Base-by-base conservation (phyloP, 1,140 invertebrate species). In the Ceratina calcarata region DNA sequence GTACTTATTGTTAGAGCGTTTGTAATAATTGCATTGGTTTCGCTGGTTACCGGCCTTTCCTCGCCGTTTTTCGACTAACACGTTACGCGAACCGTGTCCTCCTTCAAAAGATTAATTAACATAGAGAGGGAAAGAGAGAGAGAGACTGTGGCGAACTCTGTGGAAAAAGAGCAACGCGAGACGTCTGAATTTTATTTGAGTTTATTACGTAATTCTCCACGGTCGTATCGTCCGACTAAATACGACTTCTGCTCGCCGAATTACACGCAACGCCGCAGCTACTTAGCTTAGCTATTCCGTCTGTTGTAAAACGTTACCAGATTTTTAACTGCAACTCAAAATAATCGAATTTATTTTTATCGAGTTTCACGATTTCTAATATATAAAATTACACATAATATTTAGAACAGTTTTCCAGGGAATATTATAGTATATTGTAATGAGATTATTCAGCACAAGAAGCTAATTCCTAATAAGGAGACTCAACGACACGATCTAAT, bases 1-100 rank as follows among this genome's bases (percentile, higher is more conserved):
- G 77, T 78, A 16, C 32, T 57, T 55, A 73, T 78, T 72, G 68
- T 72, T 72, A 64, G 69, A 78, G 7, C 49, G 60, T 64, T 73
- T 22, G 61, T 73, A 73, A 72, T 72, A 78, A 78, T 78, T 78
- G 45, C 68, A 15, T 20, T 61, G 22, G 60, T 37, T 22, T 53
- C 60, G 60, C 53, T 20, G 58, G 24, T n/a, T 64, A n/a, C 27
- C 4, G 27, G 13, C 22, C 69, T 8, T 22, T 13, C 18, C 24
- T 55, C 18, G 10, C 45, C 37, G 45, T 16, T 49, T 61, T n/a
- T 72, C 70, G 10, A 61, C 16, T 24, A 3, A 16, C 58, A 20
- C 8, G 2, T 55, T 55, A 57, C 13, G 16, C 32, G 32, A 69
- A 55, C 53, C 18, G 16, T 24, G 15, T 32, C n/a, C 67, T 6